Base-by-base conservation (phyloP, 2,888 invertebrate genomes). In the Conops quadrifasciatus region DNA sequence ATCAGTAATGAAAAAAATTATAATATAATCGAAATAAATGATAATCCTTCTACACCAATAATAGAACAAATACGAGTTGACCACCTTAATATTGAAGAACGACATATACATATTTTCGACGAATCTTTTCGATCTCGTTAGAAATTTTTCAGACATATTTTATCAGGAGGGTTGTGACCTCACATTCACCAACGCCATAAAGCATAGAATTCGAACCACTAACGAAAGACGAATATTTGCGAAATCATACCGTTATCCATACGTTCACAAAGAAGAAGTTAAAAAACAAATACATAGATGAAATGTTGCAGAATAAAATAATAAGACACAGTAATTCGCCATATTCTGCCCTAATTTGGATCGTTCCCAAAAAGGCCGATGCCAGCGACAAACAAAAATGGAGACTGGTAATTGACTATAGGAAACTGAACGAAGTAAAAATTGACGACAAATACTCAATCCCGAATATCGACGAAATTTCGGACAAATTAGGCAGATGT, bases 221-320 rank as follows among this genome's bases (percentile, higher is more conserved):
- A 49, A 70, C 28, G 70, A 70, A 49, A 49, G 49, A 19, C 70
- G 64, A 4, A 59, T 70, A 19, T 59, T 45, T 49, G 64, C 70
- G 15, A 71, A 66, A 60, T 60, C 66, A 13, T 60, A 71, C 30
- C 3, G 71, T 28, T 71, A 71, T 21, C 60, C 51, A 2, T 30
- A 51, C 11, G 36, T 66, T 0, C 71, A 71, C 36, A 66, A 66
- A 28, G n/a, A 71, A n/a, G 59, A 71, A 60, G 66, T 71, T 3
- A 30, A 59, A 3, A 36, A 30, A n/a, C 51, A 71, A 36, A 62
- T 66, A 0, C 3, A 59, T 2, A 26, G 21, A n/a, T n/a, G n/a
- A n/a, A 3, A 66, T 71, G 59, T 53, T 65, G 1, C 49, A 65
- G 13, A 53, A 65, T 26, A 24, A 45, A 0, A 70, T 70, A n/a